Conservation (phyloP, 1,140 invertebrate genomes). For the Dinothrombium tinctorium region DNA sequence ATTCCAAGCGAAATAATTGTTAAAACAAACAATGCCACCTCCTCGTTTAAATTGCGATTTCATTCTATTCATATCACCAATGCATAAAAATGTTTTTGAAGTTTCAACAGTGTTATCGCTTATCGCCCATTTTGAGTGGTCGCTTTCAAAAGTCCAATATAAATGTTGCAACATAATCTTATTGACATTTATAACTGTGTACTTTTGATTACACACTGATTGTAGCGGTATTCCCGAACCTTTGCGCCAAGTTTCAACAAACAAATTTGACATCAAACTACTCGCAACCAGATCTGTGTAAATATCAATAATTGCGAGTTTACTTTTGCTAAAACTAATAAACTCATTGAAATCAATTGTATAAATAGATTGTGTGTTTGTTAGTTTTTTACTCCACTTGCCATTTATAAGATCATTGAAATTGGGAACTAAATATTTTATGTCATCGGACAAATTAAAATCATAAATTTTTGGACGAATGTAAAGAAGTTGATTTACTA, state of each 20-base stretch:
- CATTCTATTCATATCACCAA: slow-evolving; percentile 78
- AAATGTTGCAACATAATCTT: slow-evolving; percentile 26
- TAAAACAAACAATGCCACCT: slow-evolving; percentile 54
- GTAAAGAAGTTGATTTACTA: background rate
- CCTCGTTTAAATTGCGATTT: slow-evolving; percentile 44
- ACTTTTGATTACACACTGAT: slow-evolving; percentile 29
- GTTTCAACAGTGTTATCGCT: slow-evolving; percentile 25
- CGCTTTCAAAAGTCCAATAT: slow-evolving; percentile 29
- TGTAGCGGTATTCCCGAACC: slow-evolving; percentile 31
- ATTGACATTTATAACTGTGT: slow-evolving; percentile 38
- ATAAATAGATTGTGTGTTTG: background rate
- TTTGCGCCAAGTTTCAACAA: slow-evolving; percentile 69
- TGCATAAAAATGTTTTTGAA: slow-evolving; percentile 45
- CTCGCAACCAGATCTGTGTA: slow-evolving; percentile 57
- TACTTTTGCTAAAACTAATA: slow-evolving; percentile 34
- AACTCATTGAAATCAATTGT: background rate
- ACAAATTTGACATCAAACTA: slow-evolving; percentile 36
- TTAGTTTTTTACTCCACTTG: background rate
- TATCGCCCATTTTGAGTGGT: slow-evolving; percentile 83
- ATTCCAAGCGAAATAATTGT: slow-evolving; percentile 27
- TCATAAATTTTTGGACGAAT: background rate
- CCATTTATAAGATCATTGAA: background rate
- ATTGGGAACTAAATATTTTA: background rate
- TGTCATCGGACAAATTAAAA: background rate
- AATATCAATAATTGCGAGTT: slow-evolving; percentile 35